Evolutionary conservation across 1,140 invertebrate species (phyloP).

Genomic region (Goniozus legneri): DNA sequence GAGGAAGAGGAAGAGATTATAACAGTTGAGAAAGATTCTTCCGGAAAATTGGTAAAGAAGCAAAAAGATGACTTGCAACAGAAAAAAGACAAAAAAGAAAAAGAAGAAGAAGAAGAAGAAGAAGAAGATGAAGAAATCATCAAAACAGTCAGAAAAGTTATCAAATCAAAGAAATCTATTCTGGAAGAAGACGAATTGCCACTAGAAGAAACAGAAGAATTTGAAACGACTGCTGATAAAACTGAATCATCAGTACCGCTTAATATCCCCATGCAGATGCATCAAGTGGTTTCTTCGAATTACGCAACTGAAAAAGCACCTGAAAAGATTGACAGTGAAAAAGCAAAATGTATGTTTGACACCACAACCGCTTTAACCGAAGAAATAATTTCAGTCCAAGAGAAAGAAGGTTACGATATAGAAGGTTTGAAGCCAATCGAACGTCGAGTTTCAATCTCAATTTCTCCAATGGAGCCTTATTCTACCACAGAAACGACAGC

Average conservation of each 20-base stretch:
- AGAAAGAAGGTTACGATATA: conserved; percentile 56
- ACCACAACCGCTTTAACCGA: conserved; percentile 55
- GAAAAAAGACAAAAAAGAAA: conserved; percentile 22
- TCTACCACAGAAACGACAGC: conserved; percentile 60
- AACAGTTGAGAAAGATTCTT: conserved; percentile 40
- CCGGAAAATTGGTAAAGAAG: conserved; percentile 41
- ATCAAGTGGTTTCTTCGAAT: conserved; percentile 55
- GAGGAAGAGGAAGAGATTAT: conserved; percentile 45
- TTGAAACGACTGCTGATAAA: conserved; percentile 35
- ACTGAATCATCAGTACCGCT: conserved; percentile 30
- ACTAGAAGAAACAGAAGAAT: conserved; percentile 50
- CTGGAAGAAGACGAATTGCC: conserved; percentile 38
- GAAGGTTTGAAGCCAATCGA: conserved; percentile 39
- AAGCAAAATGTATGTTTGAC: conserved; percentile 57
- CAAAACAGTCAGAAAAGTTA: conserved; percentile 22
- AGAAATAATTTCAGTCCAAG: conserved; percentile 52
- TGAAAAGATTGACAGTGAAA: conserved; percentile 46
- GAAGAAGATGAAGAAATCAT: conserved; percentile 29
- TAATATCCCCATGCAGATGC: conserved; percentile 48
- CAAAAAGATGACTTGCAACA: conserved; percentile 36
- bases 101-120: conserved; percentile 23
- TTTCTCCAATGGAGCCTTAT: conserved; percentile 60
- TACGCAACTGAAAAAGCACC: conserved; percentile 54
- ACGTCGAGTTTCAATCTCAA: conserved; percentile 50
- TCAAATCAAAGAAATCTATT: conserved; percentile 36